Base-by-base conservation (phyloP, 92 coral and sea anemone species). In the Epizoanthus illoricatus region DNA sequence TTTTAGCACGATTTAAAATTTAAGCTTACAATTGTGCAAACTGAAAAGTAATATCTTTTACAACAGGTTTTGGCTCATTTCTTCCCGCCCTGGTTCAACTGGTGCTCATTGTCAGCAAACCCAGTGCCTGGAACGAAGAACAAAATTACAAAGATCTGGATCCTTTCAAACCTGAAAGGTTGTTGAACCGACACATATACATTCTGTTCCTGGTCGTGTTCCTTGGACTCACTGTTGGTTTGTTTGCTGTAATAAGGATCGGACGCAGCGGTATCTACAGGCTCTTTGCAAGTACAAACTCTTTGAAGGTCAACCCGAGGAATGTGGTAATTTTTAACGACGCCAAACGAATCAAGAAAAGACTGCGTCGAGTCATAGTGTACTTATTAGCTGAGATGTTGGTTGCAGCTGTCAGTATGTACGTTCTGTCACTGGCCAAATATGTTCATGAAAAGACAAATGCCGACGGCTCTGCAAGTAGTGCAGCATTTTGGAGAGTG, bases 181-280 rank as follows among this genome's bases (percentile, higher is more conserved):
- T 71, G 1, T 84, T 84, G 55, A 21, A 21, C 10, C 57, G 74
- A 2, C 78, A 71, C 76, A 84, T 90, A 28, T 88, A 88, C 75
- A 80, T 86, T 4, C 84, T 86, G 20, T 88, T 91, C 54, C 69
- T 89, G 11, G 85, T 74, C 3, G 89, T 81, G 18, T 83, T 88
- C 47, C 18, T 88, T 3, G 94, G 85, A 2, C 71, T 90, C 63
- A 23, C 79, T 41, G 41, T 78, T n/a, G 97, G 97, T 39, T 73
- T 88, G 17, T 42, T 86, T 16, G 87, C 97, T 28, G 80, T 85
- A 5, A 60, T 88, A 60, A 86, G 81, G 74, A 89, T 92, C 2
- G 78, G 88, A 19, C 90, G 87, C 18, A 82, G 94, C 74, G 94
- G 94, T 11, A 92, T 92, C 43, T 92, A 92, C 67, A 86, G 70